Evolutionary conservation across 92 coral and sea anemone species (phyloP), one percentile per base, ranked within the genome.

Genomic region (Diadumene lineata): DNA sequence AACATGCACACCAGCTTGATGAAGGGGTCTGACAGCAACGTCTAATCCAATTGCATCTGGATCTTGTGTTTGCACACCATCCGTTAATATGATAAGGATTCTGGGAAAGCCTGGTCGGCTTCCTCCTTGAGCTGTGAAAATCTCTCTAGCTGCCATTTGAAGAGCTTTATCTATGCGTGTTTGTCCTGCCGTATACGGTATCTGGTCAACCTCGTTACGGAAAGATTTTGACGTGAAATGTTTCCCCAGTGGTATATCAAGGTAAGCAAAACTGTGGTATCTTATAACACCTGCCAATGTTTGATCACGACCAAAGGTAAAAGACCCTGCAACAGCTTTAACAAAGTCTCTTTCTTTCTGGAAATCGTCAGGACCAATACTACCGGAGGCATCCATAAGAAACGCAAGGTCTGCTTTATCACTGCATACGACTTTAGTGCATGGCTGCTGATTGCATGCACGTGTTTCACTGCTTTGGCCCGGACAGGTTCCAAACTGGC

Each of bases 351-450:
- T 86, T 29, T 88, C 88, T 70, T 85, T 88, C 34, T 77, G 56
- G 50, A 85, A 90, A 58, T 93, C 90, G 16, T 69, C 62, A 19
- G 74, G 74, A 1, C 88, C 86, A 58, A 93, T 93, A 55, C 98
- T 93, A 2, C 90, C 92, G 11, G 98, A 93, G 30, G 87, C 87
- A 68, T 93, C 98, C 79, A 93, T 81, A 18, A 93, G 79, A 56
- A 89, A 93, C 15, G 81, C 92, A 17, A 93, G 66, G 61, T 93
- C 93, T 56, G 84, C 83, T 31, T 84, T 83, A 1, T 64, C 90
- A 19, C 84, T 43, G 38, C 96, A 90, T 50, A 25, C 28, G 18
- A 72, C 50, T 69, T 81, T 70, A 55, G 60, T 60, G 27, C 89
- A 84, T 11, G 50, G 77, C 23, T 79, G 73, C 1, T 77, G 77